Conservation (phyloP, 2,113 vertebrate genomes). For the Meles meles region DNA sequence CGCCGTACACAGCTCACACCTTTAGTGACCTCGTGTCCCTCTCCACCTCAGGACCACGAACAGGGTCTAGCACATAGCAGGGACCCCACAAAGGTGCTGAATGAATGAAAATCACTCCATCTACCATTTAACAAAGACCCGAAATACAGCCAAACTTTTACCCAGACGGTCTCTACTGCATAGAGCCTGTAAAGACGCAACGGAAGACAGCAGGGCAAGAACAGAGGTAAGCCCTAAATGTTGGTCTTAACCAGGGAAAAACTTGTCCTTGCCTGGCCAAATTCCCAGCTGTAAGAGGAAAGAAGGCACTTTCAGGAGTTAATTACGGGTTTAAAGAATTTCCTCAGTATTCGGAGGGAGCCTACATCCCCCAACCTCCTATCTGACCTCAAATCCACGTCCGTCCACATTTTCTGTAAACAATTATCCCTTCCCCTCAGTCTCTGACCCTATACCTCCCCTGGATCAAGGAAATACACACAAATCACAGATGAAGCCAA, state of each 20-base stretch:
- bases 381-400: slow-evolving; percentile 19
- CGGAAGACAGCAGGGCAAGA: background rate
- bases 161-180: background rate
- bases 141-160: background rate
- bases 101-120: background rate
- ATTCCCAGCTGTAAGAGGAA: background rate
- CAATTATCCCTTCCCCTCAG: background rate
- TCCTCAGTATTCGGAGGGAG: background rate
- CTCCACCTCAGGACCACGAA: background rate
- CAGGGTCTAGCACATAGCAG: background rate
- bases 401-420: background rate
- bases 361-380: background rate
- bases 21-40: background rate
- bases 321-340: background rate
- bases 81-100: background rate
- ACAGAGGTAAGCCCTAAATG: background rate
- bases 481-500: slow-evolving; percentile 28
- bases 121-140: background rate
- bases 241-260: background rate
- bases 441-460: background rate
- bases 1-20: background rate
- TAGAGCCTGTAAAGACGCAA: background rate
- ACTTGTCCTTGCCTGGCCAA: background rate
- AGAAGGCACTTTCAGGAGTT: background rate
- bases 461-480: slow-evolving; percentile 18